Conservation (phyloP, 1,140 invertebrate species). For the Drosophila azteca region DNA sequence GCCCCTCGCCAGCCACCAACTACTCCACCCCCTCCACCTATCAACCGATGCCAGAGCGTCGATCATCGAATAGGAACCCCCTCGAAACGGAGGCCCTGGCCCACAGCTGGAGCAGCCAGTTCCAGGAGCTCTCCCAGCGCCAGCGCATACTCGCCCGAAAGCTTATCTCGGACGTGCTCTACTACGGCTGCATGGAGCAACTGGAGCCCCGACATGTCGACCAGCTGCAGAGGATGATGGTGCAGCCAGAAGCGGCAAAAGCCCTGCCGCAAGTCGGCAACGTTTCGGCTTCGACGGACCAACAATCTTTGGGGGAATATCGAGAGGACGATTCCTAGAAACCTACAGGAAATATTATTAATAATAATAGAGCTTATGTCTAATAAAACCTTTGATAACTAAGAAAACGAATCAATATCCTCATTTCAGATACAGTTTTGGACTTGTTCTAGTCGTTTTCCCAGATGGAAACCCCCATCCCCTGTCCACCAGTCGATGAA, state of each 20-base stretch:
- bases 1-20: neutral
- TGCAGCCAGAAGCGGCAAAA: neutral
- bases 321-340: too few relatives aligned
- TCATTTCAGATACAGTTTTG: too few relatives aligned
- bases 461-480: too few relatives aligned
- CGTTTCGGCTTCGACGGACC: too few relatives aligned
- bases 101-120: conserved; percentile 43
- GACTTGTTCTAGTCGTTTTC: too few relatives aligned
- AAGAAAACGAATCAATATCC: too few relatives aligned
- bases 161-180: conserved; percentile 50
- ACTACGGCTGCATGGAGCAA: conserved; percentile 45
- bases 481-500: too few relatives aligned
- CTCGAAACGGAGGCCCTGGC: conserved; percentile 28
- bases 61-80: neutral
- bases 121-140: conserved; percentile 22
- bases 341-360: too few relatives aligned
- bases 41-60: neutral
- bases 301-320: too few relatives aligned
- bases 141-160: conserved; percentile 46
- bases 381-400: too few relatives aligned
- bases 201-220: conserved; percentile 30
- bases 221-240: conserved; percentile 34
- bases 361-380: too few relatives aligned
- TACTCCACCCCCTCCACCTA: neutral
- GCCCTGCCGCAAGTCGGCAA: neutral